Base-by-base conservation (phyloP, 2,888 invertebrate species). In the Campaea margaritaria region DNA sequence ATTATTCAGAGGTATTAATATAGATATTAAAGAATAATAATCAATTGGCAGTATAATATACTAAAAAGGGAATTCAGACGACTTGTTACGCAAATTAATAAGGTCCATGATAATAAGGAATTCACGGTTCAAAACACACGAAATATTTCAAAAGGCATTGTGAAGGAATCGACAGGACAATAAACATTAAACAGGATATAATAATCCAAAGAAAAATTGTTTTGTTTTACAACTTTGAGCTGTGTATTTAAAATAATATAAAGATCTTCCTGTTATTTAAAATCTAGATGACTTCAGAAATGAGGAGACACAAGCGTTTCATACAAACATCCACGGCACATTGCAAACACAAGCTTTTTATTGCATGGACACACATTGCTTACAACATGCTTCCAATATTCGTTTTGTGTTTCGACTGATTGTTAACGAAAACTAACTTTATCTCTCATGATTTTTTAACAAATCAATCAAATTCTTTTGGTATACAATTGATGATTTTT, bases 301-400 rank as follows among this genome's bases (percentile, higher is more conserved):
- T 62, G 42, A 54, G 14, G 45, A 49, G 48, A 56, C 70, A 76
- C 69, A 73, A 68, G 58, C 70, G 52, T 62, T 60, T 64, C 71
- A 69, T 61, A 79, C 78, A 78, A 77, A 80, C 83, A 83, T 80
- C 71, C 79, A 79, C 73, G 78, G 76, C 78, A 81, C 78, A 79
- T 79, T 75, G 80, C 79, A 81, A 74, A 76, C 75, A 71, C 72
- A 83, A 82, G 83, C 83, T 70, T 72, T 43, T 70, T 65, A 69
- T 73, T 68, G 81, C 78, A 65, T 76, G 63, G 67, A 75, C 72
- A 77, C 73, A 77, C 74, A 83, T 72, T 71, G 81, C 77, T 73
- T 71, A 81, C 80, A 70, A 73, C 83, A 83, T 83, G 83, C 83
- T 79, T 61, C 58, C 59, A 58, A 62, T 72, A 47, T 56, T 61